Conservation (phyloP, 2,888 invertebrate species). For the Theretra japonica region DNA sequence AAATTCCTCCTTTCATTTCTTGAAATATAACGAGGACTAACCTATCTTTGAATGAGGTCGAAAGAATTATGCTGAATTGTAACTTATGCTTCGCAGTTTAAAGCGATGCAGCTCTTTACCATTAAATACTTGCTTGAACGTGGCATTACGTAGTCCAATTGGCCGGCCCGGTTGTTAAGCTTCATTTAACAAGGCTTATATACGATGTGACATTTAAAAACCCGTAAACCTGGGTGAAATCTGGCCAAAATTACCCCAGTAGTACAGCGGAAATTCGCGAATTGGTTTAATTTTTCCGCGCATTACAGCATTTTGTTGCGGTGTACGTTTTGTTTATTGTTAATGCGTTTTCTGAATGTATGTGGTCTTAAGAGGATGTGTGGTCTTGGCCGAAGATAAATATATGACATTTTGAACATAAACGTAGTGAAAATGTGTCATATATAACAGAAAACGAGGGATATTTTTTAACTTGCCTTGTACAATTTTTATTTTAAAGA, state of each 20-base stretch:
- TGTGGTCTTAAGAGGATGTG: not conserved
- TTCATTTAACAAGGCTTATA: constrained; percentile 27
- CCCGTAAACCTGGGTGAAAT: constrained; percentile 32
- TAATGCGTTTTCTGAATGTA: constrained; percentile 13
- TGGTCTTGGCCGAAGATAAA: not conserved
- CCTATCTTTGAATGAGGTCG: not conserved
- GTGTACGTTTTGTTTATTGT: constrained; percentile 14
- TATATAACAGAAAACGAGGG: not conserved
- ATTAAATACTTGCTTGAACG: constrained; percentile 17
- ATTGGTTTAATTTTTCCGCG: constrained; percentile 14
- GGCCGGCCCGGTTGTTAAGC: constrained; percentile 15
- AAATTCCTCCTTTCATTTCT: not conserved
- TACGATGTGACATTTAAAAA: constrained; percentile 34
- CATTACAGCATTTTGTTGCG: constrained; percentile 6
- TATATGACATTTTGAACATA: not conserved
- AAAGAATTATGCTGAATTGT: not conserved
- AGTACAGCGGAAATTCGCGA: constrained; percentile 1
- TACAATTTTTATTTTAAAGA: too few species aligned
- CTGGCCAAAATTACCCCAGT: constrained; percentile 28
- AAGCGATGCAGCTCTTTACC: not conserved
- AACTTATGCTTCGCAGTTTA: not conserved
- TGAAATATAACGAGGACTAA: not conserved
- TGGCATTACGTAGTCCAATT: constrained; percentile 14
- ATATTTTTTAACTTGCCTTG: not conserved
- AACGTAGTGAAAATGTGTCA: not conserved